phyloP scores from a whole-genome alignment of 2,888 invertebrate species.

The Maniola hyperantus region DNA sequence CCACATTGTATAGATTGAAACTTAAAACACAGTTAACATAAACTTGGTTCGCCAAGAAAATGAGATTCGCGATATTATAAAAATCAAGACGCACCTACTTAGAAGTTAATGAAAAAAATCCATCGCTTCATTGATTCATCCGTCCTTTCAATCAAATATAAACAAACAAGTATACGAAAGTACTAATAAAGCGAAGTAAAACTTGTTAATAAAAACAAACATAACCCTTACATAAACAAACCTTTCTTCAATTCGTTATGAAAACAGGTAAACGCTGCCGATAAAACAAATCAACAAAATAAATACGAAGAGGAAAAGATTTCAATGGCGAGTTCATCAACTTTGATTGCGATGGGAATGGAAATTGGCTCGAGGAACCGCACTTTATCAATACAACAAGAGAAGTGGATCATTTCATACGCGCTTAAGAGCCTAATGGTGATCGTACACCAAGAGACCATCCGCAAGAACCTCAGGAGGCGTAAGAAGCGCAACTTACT shows the following conservation, averaged over 20 bases:
- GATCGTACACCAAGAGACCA: background rate
- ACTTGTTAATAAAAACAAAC: background rate
- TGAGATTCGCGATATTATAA: too few relatives aligned
- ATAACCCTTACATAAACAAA: background rate
- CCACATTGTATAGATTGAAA: too few relatives aligned
- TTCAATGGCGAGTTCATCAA: slow-evolving; percentile 6
- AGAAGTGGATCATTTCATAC: slow-evolving; percentile 7
- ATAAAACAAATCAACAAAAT: slow-evolving; percentile 9
- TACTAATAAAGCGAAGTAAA: background rate
- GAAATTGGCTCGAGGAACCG: background rate
- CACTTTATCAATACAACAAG: background rate
- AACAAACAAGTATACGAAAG: too few relatives aligned
- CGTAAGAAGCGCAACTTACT: too few relatives aligned
- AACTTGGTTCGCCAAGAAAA: too few relatives aligned
- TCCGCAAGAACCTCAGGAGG: too few relatives aligned
- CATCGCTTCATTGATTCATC: too few relatives aligned
- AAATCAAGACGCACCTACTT: too few relatives aligned
- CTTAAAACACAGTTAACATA: too few relatives aligned
- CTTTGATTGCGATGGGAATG: slow-evolving; percentile 8
- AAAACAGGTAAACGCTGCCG: slow-evolving; percentile 4
- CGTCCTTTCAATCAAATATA: too few relatives aligned
- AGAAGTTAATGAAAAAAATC: too few relatives aligned
- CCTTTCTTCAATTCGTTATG: slow-evolving; percentile 1
- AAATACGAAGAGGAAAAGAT: slow-evolving; percentile 10
- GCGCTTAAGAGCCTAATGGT: background rate